Conservation (phyloP, 30 jellyfish, hydroid and myxozoan species). For the Hydra vulgaris region DNA sequence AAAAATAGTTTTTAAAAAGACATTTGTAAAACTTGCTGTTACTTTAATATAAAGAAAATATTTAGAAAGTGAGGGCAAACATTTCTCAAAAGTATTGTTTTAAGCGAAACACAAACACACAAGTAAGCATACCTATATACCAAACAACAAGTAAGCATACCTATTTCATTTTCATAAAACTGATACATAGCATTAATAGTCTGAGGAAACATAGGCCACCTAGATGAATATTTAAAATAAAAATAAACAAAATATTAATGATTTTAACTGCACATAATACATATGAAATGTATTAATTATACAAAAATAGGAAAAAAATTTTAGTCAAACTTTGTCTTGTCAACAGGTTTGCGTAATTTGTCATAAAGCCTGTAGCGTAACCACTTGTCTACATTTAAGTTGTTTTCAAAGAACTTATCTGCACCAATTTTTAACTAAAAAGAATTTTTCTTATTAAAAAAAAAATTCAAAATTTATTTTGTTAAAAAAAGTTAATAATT, state of each 20-base stretch:
- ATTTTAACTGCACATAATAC: background rate
- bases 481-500: too few relatives aligned
- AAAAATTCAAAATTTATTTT: too few relatives aligned
- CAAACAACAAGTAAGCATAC: too few relatives aligned
- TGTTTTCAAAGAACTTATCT: slow-evolving; percentile 57
- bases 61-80: too few relatives aligned
- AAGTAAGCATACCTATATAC: too few relatives aligned
- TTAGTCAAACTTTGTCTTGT: slow-evolving; percentile 67
- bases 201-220: slow-evolving; percentile 99
- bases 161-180: slow-evolving; percentile 89
- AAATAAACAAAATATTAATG: background rate
- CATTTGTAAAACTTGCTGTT: too few relatives aligned
- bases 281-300: too few relatives aligned
- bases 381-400: slow-evolving; percentile 86
- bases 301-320: background rate
- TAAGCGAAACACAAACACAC: too few relatives aligned
- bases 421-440: slow-evolving; percentile 48
- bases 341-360: slow-evolving; percentile 89
- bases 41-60: too few relatives aligned
- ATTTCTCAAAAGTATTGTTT: too few relatives aligned
- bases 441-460: too few relatives aligned
- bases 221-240: slow-evolving; percentile 1
- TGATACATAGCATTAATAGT: slow-evolving; percentile 99
- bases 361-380: slow-evolving; percentile 72
- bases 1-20: too few relatives aligned